A percentile compares a stretch with the other conserved stretches of the same genome.
Conservation (phyloP, 23 tunicate species). For the Styela plicata region DNA sequence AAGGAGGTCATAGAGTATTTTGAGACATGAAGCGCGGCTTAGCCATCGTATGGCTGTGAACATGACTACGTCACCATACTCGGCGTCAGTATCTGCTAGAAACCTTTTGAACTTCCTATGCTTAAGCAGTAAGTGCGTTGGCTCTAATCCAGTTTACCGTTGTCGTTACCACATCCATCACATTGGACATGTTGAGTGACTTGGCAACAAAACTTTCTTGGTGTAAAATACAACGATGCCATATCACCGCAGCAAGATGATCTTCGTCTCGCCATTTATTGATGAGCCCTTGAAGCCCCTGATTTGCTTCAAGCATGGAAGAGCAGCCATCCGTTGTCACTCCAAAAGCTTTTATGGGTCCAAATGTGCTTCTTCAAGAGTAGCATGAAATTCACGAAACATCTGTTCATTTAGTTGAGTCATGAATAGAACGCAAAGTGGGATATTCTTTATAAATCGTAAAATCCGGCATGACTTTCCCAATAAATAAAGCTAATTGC, state of each 20-base stretch:
- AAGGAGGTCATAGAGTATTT: slow-evolving; percentile 50
- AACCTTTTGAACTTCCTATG: slow-evolving; percentile 33
- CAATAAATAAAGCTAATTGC: slow-evolving; percentile 36
- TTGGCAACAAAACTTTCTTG: slow-evolving; percentile 63
- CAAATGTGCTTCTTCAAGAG: slow-evolving; percentile 36
- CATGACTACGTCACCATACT: slow-evolving; percentile 48
- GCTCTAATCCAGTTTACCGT: slow-evolving; percentile 60
- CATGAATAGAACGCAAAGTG: slow-evolving; percentile 41
- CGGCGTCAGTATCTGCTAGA: slow-evolving; percentile 58
- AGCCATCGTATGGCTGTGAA: slow-evolving; percentile 52
- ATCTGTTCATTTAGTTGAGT: slow-evolving; percentile 37
- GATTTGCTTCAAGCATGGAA: slow-evolving; percentile 54
- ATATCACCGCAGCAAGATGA: slow-evolving; percentile 47
- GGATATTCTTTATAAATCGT: slow-evolving; percentile 48
- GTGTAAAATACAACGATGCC: slow-evolving; percentile 61
- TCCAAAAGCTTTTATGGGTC: slow-evolving; percentile 41
- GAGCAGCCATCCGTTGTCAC: slow-evolving; percentile 60
- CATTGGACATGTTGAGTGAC: slow-evolving; percentile 51
- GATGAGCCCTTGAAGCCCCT: slow-evolving; percentile 51
- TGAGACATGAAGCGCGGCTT: slow-evolving; percentile 59
- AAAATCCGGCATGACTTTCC: slow-evolving; percentile 46
- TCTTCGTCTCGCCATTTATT: slow-evolving; percentile 64
- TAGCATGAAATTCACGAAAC: no score
- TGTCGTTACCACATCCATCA: slow-evolving; percentile 39
- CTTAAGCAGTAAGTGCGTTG: slow-evolving; percentile 55